These are phyloP conservation scores for Thalpophila matura DNA, from an alignment of 2,888 invertebrate species.

Conservation along the genomic window DNA sequence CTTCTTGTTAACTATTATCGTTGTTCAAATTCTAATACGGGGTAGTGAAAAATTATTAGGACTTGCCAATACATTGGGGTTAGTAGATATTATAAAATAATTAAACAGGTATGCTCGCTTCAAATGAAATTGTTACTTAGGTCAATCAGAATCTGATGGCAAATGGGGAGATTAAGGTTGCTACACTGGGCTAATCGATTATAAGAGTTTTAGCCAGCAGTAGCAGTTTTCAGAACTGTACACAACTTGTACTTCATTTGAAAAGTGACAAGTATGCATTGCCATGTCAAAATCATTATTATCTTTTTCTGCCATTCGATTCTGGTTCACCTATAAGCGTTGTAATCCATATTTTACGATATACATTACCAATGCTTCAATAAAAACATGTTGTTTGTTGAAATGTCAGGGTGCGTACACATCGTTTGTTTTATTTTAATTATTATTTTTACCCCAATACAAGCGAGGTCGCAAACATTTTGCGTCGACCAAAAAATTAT, in stretches of 20 bases:
- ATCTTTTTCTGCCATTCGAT: no score
- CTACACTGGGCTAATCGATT: no score
- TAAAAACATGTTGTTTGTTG: background rate
- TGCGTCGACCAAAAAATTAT: background rate
- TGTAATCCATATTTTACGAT: conserved; percentile 8
- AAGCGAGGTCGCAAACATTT: background rate
- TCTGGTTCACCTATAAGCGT: no score
- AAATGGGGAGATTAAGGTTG: no score
- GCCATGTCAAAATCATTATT: no score
- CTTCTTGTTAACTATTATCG: conserved; percentile 52
- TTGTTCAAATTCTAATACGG: conserved; percentile 56
- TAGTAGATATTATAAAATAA: conserved; percentile 26
- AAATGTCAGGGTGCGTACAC: background rate
- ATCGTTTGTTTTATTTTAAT: background rate
- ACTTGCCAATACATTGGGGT: conserved; percentile 23
- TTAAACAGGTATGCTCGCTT: conserved; percentile 6
- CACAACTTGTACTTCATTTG: no score
- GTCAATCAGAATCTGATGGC: no score
- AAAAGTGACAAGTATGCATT: no score
- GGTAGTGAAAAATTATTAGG: conserved; percentile 31
- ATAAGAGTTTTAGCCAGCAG: no score
- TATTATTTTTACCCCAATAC: background rate
- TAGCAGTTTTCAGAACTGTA: no score
- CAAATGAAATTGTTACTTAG: conserved; percentile 19
- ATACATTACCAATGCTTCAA: background rate